phyloP scores from a whole-genome alignment of 2,113 vertebrate species.

The Noctilio leporinus region DNA sequence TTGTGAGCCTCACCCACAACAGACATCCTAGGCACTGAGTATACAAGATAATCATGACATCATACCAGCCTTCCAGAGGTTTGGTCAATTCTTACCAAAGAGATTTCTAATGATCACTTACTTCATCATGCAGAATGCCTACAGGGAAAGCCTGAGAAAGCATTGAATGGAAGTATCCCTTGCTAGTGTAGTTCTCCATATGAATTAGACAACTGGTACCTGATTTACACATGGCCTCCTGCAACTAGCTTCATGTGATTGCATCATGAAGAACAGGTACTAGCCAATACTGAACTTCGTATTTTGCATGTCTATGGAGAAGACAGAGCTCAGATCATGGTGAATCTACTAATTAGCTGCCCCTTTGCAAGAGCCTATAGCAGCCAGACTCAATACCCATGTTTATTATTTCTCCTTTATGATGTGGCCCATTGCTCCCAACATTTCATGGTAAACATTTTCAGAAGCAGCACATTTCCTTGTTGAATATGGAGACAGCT shows the following conservation, averaged over 20 bases:
- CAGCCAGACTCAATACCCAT: not conserved
- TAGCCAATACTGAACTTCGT: not conserved
- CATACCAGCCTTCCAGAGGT: not conserved
- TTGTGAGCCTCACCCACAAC: not conserved
- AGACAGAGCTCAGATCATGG: not conserved
- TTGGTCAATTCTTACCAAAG: not conserved
- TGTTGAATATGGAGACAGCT: not conserved
- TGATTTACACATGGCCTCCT: not conserved
- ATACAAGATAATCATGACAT: not conserved
- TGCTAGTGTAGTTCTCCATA: not conserved
- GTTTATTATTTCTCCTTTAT: not conserved
- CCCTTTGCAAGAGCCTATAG: not conserved
- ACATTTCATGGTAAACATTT: not conserved
- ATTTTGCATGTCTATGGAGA: not conserved
- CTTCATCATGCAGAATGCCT: not conserved
- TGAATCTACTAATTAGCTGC: not conserved
- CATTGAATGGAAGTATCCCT: not conserved
- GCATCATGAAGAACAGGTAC: not conserved
- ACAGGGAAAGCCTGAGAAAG: not conserved
- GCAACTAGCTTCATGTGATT: not conserved
- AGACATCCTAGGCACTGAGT: not conserved
- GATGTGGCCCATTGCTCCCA: not conserved
- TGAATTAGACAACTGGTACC: not conserved
- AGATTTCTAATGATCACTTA: not conserved
- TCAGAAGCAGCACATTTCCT: not conserved